Evolutionary conservation across 1,140 invertebrate species (phyloP), one percentile per base, ranked within the genome.

Genomic region (Harlomillsia oculata): DNA sequence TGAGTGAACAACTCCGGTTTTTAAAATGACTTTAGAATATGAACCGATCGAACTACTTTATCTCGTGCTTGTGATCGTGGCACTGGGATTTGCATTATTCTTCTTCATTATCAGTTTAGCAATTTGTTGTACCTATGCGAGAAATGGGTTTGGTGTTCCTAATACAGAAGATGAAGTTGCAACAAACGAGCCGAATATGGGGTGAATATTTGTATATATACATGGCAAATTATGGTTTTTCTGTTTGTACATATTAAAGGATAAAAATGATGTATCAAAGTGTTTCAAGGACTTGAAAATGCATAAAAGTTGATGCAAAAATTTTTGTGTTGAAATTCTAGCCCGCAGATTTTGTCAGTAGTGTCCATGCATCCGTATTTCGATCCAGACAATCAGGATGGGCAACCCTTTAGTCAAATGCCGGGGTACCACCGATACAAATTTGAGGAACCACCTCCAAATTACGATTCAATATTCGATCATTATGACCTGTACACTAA

Each of bases 281-380:
- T n/a, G n/a, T n/a, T n/a, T n/a, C n/a, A n/a, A n/a, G n/a, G 21
- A 23, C 39, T 23, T 41, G 5, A 39, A 39, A 5, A 16, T 39
- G 37, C n/a, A 18, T 39, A 39, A 14, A 44, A 26, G 23, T 44
- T 20, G 41, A 44, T 44, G 23, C 25, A 26, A 20, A 20, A 26
- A 44, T 44, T 44, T 37, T n/a, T 50, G 20, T 39, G 13, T 26
- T 21, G 14, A 8, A 8, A 34, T 8, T 23, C 14, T 20, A 50
- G 48, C 13, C 48, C 48, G 23, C 48, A 50, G 21, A 50, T 50
- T 14, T 26, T 50, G 16, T 50, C 48, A 0, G 48, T 50, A 26
- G 48, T 50, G 16, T 50, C 48, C 16, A 50, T 50, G 48, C 48
- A 50, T 50, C 48, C 48, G n/a, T 37, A 50, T 20, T 50, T 50